These are phyloP conservation scores for Anolis sagrei DNA, from an alignment of 2,113 vertebrate species.

Conservation along the genomic window DNA sequence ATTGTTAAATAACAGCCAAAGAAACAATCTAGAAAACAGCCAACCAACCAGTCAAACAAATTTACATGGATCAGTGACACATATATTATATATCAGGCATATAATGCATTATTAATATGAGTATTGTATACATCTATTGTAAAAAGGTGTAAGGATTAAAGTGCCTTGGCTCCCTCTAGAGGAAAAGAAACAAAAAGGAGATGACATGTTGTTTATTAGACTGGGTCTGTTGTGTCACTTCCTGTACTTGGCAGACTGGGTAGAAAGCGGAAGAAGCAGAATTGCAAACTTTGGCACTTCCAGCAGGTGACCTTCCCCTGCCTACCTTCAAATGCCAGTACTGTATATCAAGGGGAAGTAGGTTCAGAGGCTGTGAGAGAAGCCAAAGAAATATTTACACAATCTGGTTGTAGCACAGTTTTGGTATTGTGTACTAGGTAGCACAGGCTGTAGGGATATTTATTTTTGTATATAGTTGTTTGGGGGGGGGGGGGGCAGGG, in stretches of 20 bases:
- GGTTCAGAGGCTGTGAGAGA: background rate
- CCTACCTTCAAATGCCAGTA: background rate
- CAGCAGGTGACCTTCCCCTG: no score
- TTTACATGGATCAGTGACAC: background rate
- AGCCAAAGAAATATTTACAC: background rate
- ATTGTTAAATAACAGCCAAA: background rate
- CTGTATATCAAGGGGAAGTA: background rate
- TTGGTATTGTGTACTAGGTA: background rate
- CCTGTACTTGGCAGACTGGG: background rate
- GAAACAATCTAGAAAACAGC: background rate
- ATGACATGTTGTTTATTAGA: background rate
- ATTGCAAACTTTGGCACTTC: background rate
- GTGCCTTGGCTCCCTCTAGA: slow-evolving; percentile 19
- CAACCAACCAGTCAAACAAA: background rate
- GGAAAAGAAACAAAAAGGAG: slow-evolving; percentile 5
- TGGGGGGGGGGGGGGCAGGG: no score
- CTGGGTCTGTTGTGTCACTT: background rate
- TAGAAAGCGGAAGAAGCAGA: background rate
- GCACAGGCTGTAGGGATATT: background rate
- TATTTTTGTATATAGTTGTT: background rate
- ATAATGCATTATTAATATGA: background rate
- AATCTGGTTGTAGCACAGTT: background rate
- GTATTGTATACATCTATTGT: background rate
- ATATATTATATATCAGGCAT: no score
- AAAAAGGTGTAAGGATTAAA: background rate